Conservation (phyloP, 1,140 invertebrate genomes). For the Planococcus citri region DNA sequence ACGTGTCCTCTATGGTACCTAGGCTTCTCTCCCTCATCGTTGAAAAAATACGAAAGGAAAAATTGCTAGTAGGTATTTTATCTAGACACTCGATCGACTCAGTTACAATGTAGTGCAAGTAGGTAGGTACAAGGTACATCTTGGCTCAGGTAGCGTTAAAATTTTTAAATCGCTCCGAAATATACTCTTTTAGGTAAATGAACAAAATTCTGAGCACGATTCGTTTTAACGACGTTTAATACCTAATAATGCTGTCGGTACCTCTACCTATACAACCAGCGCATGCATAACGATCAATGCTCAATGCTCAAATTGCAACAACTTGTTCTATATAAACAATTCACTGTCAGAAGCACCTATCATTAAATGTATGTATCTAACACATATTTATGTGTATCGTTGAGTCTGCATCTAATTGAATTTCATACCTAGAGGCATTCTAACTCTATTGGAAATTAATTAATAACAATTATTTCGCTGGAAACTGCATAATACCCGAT, state of each 20-base stretch:
- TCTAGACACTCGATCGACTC: too few species aligned
- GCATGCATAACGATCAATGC: not conserved
- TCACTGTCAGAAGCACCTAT: not conserved
- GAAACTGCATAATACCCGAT: too few species aligned
- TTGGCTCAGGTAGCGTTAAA: too few species aligned
- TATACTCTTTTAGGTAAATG: not conserved
- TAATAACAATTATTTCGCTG: not conserved
- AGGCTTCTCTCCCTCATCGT: too few species aligned
- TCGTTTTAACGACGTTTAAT: not conserved
- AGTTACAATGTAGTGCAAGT: too few species aligned
- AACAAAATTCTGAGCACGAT: not conserved
- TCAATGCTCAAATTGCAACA: not conserved
- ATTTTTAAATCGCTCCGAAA: too few species aligned
- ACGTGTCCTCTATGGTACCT: too few species aligned
- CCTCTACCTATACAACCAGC: not conserved
- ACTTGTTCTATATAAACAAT: not conserved
- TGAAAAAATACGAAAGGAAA: too few species aligned
- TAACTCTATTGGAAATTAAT: not conserved
- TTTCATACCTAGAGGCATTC: not conserved
- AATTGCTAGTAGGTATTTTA: too few species aligned
- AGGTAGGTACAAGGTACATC: too few species aligned
- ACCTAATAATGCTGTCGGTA: too few species aligned
- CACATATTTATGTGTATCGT: not conserved
- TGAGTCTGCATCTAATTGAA: not conserved
- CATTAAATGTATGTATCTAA: not conserved